Evolutionary conservation across 2,888 invertebrate genomes (phyloP).

Genomic region (Alloplasta piceator): DNA sequence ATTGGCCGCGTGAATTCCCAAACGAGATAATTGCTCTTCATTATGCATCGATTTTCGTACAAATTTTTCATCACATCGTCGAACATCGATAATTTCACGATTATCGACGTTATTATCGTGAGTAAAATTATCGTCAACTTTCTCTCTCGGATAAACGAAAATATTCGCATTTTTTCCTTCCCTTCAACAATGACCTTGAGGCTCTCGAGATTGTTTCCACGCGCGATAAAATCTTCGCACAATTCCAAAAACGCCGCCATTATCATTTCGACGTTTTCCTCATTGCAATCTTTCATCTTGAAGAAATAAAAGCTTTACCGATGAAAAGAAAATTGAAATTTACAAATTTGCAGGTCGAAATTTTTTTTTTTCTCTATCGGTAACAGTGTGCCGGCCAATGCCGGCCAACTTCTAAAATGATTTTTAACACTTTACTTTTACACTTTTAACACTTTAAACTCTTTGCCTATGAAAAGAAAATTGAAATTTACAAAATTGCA

Average conservation of each 20-base stretch:
- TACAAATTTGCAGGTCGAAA: too few species aligned
- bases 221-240: constrained; percentile 71
- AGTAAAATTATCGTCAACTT: constrained; percentile 57
- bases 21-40: constrained; percentile 93
- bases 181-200: constrained; percentile 67
- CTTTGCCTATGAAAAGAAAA: too few species aligned
- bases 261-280: constrained; percentile 69
- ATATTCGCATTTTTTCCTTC: constrained; percentile 32
- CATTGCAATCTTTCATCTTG: constrained; percentile 55
- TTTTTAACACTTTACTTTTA: too few species aligned
- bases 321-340: too few species aligned
- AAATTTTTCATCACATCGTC: constrained; percentile 75
- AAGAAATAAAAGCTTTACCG: too few species aligned
- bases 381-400: too few species aligned
- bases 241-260: constrained; percentile 71
- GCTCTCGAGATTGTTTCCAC: constrained; percentile 72
- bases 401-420: too few species aligned
- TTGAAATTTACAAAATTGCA: too few species aligned
- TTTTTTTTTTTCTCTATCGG: too few species aligned
- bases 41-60: constrained; percentile 87
- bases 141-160: constrained; percentile 60
- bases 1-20: constrained; percentile 95
- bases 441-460: too few species aligned
- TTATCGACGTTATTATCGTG: constrained; percentile 67
- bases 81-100: constrained; percentile 70